Base-by-base conservation (phyloP, 2,888 invertebrate genomes). In the Brachynemurus nebulosus region DNA sequence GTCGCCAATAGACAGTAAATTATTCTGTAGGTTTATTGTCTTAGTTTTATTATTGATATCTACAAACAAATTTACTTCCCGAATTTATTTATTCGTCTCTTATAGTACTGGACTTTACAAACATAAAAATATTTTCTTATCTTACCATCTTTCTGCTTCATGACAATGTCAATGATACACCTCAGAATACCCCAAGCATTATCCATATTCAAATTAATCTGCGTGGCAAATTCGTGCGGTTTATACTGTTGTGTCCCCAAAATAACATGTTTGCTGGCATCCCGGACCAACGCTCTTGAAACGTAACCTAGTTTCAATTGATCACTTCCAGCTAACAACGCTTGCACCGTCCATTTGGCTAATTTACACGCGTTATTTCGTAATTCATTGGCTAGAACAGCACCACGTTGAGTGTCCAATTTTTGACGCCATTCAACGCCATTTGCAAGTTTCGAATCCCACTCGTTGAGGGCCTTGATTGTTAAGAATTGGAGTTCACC, bases 351-450 rank as follows among this genome's bases (percentile, higher is more conserved):
- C 97, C 98, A 98, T 62, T 97, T 98, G 50, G 97, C 97, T 48
- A 99, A 72, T 67, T 99, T 99, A 72, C 95, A 96, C n/a, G 95
- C 91, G 69, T 98, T 99, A 66, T 98, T 98, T 54, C 97, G 79
- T 51, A 99, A 69, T 65, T 99, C 98, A 57, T 97, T 96, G 14
- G 98, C 98, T 42, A 99, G 70, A 7, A 99, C 97, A 7, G 98
- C 97, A 48, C 97, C 98, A 44, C 96, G 79, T 67, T 98, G 98
- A 1, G 86, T 90, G 68, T 99, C 98, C 48, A 99, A 69, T 57
- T 96, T 97, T 60, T 93, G 90, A 42, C 97, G 77, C 98, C 98
- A 98, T 59, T 99, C 98, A 3, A 98, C 91, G 7, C 96, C 95
- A 55, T 92, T 95, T 21, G 92, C 89, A 46, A 83, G 64, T 72